A percentile compares a stretch with the other conserved stretches of the same genome.
phyloP scores from a whole-genome alignment of 2,888 invertebrate species.

The Ischnura elegans region DNA sequence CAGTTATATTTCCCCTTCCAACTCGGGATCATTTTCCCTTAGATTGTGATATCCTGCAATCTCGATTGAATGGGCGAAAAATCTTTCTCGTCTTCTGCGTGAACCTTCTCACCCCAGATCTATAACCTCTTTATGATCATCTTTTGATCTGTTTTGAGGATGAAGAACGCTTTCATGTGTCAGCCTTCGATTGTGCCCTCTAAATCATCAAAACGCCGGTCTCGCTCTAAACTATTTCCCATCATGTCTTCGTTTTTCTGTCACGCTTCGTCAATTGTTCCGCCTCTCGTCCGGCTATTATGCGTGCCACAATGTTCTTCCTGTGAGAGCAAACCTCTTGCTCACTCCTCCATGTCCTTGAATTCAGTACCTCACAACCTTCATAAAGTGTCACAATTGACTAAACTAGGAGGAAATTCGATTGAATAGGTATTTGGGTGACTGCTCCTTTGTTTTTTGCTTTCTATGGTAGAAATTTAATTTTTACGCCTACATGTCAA shows the following conservation, averaged over 20 bases:
- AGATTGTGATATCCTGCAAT: neutral
- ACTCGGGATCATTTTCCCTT: too few species aligned
- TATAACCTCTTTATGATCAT: neutral
- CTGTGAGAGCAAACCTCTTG: neutral
- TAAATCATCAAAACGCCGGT: neutral
- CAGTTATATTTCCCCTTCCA: too few species aligned
- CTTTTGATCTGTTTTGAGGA: neutral
- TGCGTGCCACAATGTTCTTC: conserved; percentile 7
- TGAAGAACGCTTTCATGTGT: neutral
- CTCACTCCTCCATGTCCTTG: conserved; percentile 15
- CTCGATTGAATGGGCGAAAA: neutral
- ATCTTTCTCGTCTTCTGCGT: neutral
- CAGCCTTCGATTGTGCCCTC: neutral
- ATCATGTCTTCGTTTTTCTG: conserved; percentile 10
- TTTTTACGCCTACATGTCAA: too few species aligned
- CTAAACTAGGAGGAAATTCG: neutral
- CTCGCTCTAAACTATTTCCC: neutral
- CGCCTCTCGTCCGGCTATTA: neutral
- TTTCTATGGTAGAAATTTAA: neutral
- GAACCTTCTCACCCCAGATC: neutral
- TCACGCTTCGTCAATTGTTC: conserved; percentile 16
- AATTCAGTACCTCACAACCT: neutral
- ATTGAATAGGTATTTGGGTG: neutral
- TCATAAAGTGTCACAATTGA: neutral
- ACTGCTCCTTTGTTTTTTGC: neutral